These are phyloP conservation scores for Meganola albula DNA, from an alignment of 2,888 invertebrate species.

Conservation along the genomic window DNA sequence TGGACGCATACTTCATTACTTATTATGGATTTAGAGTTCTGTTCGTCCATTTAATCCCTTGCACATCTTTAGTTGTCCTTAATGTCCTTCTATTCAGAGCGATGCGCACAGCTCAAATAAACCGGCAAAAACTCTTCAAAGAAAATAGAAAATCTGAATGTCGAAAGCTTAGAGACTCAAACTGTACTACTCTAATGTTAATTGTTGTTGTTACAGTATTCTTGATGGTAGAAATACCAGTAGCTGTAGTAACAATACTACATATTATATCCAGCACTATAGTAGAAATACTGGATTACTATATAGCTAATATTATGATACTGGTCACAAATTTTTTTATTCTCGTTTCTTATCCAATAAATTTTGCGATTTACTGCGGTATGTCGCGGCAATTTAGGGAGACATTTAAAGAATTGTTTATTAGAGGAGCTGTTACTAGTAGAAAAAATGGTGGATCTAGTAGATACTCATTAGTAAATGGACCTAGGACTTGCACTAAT, in stretches of 20 bases:
- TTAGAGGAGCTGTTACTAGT: conserved; percentile 79
- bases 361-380: conserved; percentile 97
- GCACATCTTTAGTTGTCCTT: conserved; percentile 90
- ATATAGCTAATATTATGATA: conserved; percentile 86
- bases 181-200: conserved; percentile 91
- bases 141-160: conserved; percentile 88
- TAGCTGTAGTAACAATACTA: conserved; percentile 88
- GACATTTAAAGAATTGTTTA: conserved; percentile 92
- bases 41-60: conserved; percentile 94
- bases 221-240: conserved; percentile 88
- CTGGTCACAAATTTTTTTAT: conserved; percentile 94
- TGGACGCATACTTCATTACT: conserved; percentile 87
- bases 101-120: conserved; percentile 88
- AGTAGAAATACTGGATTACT: conserved; percentile 85
- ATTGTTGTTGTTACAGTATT: conserved; percentile 92
- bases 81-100: conserved; percentile 92
- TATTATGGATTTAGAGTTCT: conserved; percentile 92
- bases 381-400: conserved; percentile 97
- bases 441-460: conserved; percentile 84
- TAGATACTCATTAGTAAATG: conserved; percentile 88
- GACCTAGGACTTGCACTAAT: conserved; percentile 88
- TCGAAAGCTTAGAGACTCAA: conserved; percentile 86
- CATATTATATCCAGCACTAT: conserved; percentile 88
- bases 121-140: conserved; percentile 86
- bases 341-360: conserved; percentile 93